Conservation (phyloP, 2,888 invertebrate genomes). For the Orchesella flavescens region DNA sequence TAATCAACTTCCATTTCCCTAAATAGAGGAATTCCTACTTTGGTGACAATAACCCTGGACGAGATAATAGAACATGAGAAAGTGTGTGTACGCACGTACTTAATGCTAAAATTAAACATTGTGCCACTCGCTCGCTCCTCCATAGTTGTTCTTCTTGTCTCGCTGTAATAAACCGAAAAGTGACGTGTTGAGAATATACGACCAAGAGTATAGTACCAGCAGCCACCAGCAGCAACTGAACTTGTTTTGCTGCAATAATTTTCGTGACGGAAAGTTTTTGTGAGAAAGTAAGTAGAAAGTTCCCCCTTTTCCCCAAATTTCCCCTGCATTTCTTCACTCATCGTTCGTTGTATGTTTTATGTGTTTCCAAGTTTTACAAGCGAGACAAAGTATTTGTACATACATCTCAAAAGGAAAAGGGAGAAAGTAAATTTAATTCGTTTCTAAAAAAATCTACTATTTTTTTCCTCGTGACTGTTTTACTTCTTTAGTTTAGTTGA, state of each 20-base stretch:
- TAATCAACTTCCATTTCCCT: conserved; percentile 52
- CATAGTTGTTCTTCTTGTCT: conserved; percentile 8
- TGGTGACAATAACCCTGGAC: conserved; percentile 43
- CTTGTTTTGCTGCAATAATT: background rate
- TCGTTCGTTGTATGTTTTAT: background rate
- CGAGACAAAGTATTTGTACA: background rate
- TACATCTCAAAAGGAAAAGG: background rate
- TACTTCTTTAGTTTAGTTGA: background rate
- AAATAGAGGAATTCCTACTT: conserved; percentile 44
- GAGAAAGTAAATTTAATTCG: conserved; percentile 27
- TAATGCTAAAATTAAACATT: conserved; percentile 49
- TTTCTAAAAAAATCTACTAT: conserved; percentile 7
- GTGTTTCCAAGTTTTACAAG: background rate
- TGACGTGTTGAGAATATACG: conserved; percentile 26
- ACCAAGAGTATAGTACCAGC: background rate
- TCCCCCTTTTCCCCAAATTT: background rate
- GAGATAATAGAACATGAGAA: conserved; percentile 32
- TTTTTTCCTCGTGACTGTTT: conserved; percentile 1
- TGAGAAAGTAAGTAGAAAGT: conserved; percentile 26
- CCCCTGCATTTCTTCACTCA: background rate
- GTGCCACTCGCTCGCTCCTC: conserved; percentile 1
- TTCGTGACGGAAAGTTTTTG: background rate
- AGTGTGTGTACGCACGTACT: conserved; percentile 49
- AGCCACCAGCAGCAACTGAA: background rate
- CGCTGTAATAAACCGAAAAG: conserved; percentile 21